phyloP scores from a whole-genome alignment of 2,113 vertebrate genomes.

The Zonotrichia leucophrys region DNA sequence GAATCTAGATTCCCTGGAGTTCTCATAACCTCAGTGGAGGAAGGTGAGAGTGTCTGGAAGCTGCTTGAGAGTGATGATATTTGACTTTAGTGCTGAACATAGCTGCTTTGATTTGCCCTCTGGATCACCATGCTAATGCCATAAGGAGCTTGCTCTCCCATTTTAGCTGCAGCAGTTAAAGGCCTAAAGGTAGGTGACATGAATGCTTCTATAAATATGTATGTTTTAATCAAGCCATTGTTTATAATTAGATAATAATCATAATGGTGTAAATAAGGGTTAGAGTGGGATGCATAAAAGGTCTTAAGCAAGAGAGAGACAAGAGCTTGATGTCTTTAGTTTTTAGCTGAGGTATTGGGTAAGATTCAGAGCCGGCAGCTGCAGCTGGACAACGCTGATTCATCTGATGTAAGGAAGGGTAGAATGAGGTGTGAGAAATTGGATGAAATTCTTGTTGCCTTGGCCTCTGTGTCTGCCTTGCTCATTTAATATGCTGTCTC shows the following conservation, averaged over 20 bases:
- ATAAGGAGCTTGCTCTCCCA: constrained; percentile 40
- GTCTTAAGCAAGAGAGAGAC: not conserved
- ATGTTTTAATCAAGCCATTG: constrained; percentile 32
- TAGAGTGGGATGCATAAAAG: not conserved
- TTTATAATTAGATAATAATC: constrained; percentile 29
- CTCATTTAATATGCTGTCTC: not conserved
- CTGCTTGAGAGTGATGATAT: not conserved
- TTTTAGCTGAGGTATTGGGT: not conserved
- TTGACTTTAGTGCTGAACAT: not conserved
- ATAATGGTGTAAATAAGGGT: not conserved
- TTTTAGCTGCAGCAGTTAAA: constrained; percentile 32
- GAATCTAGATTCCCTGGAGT: not conserved
- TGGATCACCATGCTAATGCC: constrained; percentile 9
- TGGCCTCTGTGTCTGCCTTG: not conserved
- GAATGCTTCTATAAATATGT: constrained; percentile 27
- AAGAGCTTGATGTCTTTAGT: not conserved
- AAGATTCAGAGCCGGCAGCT: not conserved
- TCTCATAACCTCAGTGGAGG: not conserved
- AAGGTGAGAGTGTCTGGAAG: not conserved
- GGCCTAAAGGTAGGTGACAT: constrained; percentile 31
- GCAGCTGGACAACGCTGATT: not conserved
- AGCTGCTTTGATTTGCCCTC: constrained; percentile 38
- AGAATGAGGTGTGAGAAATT: not conserved
- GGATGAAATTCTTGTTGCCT: not conserved
- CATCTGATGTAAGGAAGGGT: not conserved